phyloP scores from a whole-genome alignment of 2,113 vertebrate species.

The Megatriorchis doriae region DNA sequence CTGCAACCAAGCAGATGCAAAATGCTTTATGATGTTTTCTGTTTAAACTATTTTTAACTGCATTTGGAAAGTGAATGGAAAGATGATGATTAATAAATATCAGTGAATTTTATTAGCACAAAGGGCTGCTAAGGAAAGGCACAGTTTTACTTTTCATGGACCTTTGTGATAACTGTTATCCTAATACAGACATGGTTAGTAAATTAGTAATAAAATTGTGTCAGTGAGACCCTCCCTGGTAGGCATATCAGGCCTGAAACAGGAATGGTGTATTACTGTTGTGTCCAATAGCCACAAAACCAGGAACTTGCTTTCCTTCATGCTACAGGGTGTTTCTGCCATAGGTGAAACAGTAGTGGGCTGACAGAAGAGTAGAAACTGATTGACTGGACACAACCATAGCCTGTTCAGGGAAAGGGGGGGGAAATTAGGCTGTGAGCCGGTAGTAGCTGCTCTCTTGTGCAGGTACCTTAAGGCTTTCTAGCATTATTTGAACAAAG shows the following conservation, averaged over 20 bases:
- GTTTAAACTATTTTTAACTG: background rate
- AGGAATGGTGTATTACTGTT: background rate
- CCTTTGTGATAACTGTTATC: background rate
- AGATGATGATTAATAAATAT: background rate
- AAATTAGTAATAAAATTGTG: background rate
- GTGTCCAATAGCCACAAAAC: background rate
- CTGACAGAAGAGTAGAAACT: background rate
- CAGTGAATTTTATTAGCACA: background rate
- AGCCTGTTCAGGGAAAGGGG: background rate
- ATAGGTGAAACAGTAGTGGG: background rate
- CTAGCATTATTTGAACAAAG: background rate
- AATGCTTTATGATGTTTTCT: background rate
- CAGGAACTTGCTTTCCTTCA: background rate
- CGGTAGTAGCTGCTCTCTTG: background rate
- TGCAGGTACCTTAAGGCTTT: background rate
- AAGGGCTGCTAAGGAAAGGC: background rate
- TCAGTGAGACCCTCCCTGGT: background rate
- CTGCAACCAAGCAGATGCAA: background rate
- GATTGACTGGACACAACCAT: background rate
- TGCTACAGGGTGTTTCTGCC: fast-evolving
- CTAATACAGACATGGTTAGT: background rate
- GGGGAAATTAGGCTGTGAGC: background rate
- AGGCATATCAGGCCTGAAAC: background rate
- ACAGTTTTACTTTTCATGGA: background rate
- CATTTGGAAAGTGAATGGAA: background rate